Base-by-base conservation (phyloP, 2,888 invertebrate genomes). In the Torymus texanus region DNA sequence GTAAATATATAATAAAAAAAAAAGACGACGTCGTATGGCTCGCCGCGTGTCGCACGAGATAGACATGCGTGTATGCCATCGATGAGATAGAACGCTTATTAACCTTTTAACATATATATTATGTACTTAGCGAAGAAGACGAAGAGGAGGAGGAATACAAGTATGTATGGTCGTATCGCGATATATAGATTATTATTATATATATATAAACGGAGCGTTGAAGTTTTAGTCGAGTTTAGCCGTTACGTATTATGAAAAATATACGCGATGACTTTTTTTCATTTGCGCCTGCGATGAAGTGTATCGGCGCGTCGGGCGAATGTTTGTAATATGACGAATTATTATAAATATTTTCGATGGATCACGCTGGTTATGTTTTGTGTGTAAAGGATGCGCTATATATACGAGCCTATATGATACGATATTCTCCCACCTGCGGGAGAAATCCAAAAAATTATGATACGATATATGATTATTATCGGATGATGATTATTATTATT, bases 221-320 rank as follows among this genome's bases (percentile, higher is more conserved):
- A 74, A 76, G 24, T 56, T 73, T 76, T 79, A 81, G 68, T 81
- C 75, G 59, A 68, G 59, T 76, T 76, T 78, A 71, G 50, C 14
- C 29, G 63, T 73, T 51, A 56, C 24, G 18, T 61, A 29, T 41
- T 41, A 41, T 8, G 10, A 41, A 41, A 41, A 41, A 41, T 8
- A 41, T 4, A 13, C 72, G 14, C 50, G 62, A 59, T 24, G 12
- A 63, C 67, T 62, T 76, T 70, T 81, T 78, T 71, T 21, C 61
- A 53, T 67, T 67, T 53, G 53, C 16, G 14, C 18, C 13, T n/a
- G n/a, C 59, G 8, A 41, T 8, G 41, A 41, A 21, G 2, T 21
- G 21, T 41, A 8, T 41, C 41, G 41, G 41, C 41, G 41, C 41
- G 41, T 8, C 41, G 41, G 8, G 41, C 41, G 41, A 41, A 41